A percentile compares a stretch with the other conserved stretches of the same genome.
Evolutionary conservation across 2,888 invertebrate species (phyloP).

Genomic region (Coremacera marginata): DNA sequence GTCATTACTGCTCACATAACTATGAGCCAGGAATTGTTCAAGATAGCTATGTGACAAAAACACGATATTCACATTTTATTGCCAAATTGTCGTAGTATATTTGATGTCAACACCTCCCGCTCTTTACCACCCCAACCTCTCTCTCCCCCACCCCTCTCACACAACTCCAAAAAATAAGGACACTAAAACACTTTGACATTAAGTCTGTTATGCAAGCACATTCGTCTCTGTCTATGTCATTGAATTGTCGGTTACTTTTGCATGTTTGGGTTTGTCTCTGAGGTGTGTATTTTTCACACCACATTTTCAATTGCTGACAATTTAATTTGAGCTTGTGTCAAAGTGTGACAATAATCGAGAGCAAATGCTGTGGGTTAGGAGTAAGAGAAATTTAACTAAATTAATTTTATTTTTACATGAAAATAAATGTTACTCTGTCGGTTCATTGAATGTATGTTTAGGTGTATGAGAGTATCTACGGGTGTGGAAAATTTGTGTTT

Average conservation of each 20-base stretch:
- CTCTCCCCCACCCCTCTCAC: too few species aligned
- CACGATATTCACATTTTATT: not conserved
- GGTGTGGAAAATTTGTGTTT: too few species aligned
- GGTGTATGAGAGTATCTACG: too few species aligned
- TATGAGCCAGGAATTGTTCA: too few species aligned
- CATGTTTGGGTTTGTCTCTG: not conserved
- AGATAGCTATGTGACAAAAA: not conserved
- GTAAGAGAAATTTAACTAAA: not conserved
- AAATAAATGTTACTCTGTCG: too few species aligned
- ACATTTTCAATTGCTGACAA: not conserved
- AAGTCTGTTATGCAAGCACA: too few species aligned
- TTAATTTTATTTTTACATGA: not conserved
- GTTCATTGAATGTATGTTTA: too few species aligned
- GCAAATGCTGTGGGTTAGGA: constrained; percentile 4
- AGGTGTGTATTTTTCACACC: not conserved
- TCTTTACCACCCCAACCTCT: not conserved
- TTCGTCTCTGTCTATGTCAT: too few species aligned
- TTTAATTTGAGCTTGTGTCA: constrained; percentile 1
- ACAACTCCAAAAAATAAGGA: too few species aligned
- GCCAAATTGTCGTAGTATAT: not conserved
- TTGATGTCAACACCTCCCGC: not conserved
- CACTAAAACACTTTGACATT: too few species aligned
- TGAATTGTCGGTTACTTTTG: too few species aligned
- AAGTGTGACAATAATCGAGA: constrained; percentile 6
- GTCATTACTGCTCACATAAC: too few species aligned